Percentiles rank a stretch among this genome's conserved stretches.
phyloP scores from a whole-genome alignment of 2,113 vertebrate species.

The Pyxicephalus adspersus region DNA sequence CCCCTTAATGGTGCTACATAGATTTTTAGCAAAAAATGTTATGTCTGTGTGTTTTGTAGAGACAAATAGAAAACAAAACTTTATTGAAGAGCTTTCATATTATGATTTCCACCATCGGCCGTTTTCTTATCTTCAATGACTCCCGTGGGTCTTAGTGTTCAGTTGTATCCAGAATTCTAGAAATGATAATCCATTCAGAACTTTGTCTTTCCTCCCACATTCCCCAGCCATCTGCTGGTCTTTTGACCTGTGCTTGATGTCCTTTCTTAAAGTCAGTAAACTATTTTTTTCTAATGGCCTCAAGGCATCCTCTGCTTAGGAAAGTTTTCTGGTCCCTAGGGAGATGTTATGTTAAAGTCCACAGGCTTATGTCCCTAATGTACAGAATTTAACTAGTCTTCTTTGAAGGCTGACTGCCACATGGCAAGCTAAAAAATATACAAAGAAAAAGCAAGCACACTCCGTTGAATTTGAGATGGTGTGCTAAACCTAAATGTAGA shows the following conservation, averaged over 20 bases:
- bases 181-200: background rate
- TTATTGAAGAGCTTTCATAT: background rate
- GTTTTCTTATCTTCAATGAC: background rate
- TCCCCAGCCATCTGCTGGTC: conserved; percentile 15
- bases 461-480: too few species aligned
- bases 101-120: background rate
- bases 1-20: background rate
- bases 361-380: background rate
- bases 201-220: conserved; percentile 22
- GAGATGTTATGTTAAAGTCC: background rate
- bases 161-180: background rate
- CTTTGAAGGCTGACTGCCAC: background rate
- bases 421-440: too few species aligned
- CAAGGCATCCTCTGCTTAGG: background rate
- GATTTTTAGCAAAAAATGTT: background rate
- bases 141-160: background rate
- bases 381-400: background rate
- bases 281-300: background rate
- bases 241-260: conserved; percentile 1
- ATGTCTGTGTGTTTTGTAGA: background rate
- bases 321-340: background rate
- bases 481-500: too few species aligned
- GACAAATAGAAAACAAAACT: background rate
- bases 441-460: too few species aligned
- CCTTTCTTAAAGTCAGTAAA: background rate